These are phyloP conservation scores for Hermetia illucens DNA, from an alignment of 1,140 invertebrate species.

Conservation along the genomic window DNA sequence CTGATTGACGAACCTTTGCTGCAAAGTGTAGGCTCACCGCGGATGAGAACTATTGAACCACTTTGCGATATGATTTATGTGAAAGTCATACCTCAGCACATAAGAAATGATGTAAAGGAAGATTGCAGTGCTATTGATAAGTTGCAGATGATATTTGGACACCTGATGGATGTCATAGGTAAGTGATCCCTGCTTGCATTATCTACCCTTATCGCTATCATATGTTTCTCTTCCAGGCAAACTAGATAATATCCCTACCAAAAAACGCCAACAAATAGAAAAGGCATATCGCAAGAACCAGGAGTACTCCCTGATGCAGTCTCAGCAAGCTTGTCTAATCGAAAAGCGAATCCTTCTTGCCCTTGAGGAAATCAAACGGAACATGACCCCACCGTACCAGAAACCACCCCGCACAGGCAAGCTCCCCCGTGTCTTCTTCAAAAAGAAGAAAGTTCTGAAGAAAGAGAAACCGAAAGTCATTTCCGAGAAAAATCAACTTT, in stretches of 20 bases:
- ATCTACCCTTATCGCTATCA: neutral
- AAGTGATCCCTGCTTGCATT: constrained; percentile 1
- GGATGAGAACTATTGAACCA: neutral
- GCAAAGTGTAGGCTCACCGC: constrained; percentile 12
- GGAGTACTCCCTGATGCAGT: constrained; percentile 16
- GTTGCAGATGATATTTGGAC: constrained; percentile 7
- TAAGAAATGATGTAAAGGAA: neutral
- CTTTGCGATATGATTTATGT: neutral
- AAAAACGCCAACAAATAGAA: constrained; percentile 12
- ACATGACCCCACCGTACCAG: constrained; percentile 19
- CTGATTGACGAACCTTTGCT: constrained; percentile 14
- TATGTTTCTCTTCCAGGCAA: constrained; percentile 8
- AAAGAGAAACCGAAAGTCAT: constrained; percentile 6
- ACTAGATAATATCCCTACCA: constrained; percentile 19
- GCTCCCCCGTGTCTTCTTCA: constrained; percentile 14
- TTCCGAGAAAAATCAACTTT: constrained; percentile 20
- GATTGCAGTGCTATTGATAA: neutral
- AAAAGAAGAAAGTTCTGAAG: constrained; percentile 7
- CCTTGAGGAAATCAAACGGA: constrained; percentile 22
- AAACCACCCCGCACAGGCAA: constrained; percentile 15
- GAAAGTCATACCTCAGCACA: neutral
- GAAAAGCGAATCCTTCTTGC: constrained; percentile 23
- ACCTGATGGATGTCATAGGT: constrained; percentile 17
- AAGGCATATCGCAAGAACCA: constrained; percentile 12
- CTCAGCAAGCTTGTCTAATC: constrained; percentile 18